phyloP scores from a whole-genome alignment of 2,888 invertebrate species.

The Vandiemenella viatica region DNA sequence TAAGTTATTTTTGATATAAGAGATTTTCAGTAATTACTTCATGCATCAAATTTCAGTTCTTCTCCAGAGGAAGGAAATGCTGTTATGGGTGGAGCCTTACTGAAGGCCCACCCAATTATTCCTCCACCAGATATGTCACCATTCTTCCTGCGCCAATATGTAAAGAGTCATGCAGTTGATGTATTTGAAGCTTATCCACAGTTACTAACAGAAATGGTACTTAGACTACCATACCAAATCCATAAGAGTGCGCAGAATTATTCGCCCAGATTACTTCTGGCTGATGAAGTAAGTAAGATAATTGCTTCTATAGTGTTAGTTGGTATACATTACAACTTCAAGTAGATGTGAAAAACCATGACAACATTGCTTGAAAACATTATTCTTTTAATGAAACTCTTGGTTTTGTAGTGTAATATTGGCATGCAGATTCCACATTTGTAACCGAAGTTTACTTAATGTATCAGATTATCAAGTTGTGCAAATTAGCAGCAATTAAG shows the following conservation, averaged over 20 bases:
- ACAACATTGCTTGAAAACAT: too few relatives aligned
- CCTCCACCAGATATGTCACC: conserved; percentile 90
- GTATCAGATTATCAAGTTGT: too few relatives aligned
- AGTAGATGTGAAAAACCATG: too few relatives aligned
- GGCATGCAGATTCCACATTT: too few relatives aligned
- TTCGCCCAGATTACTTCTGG: too few relatives aligned
- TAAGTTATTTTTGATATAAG: background rate
- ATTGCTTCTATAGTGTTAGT: too few relatives aligned
- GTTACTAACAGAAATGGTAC: conserved; percentile 86
- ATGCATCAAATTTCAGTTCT: conserved; percentile 9
- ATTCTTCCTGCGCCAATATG: conserved; percentile 83
- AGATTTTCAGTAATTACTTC: background rate
- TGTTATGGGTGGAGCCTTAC: conserved; percentile 43
- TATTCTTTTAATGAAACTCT: too few relatives aligned
- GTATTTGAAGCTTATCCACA: conserved; percentile 89
- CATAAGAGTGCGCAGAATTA: conserved; percentile 21
- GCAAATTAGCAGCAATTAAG: too few relatives aligned
- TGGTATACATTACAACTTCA: too few relatives aligned
- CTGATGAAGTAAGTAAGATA: too few relatives aligned
- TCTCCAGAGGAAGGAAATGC: conserved; percentile 13
- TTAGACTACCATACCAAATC: conserved; percentile 87
- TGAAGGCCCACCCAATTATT: conserved; percentile 67
- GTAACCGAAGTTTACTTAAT: too few relatives aligned
- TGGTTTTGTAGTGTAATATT: too few relatives aligned
- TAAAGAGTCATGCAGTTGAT: conserved; percentile 80